phyloP scores from a whole-genome alignment of 2,888 invertebrate genomes.

The Erebia palarica region DNA sequence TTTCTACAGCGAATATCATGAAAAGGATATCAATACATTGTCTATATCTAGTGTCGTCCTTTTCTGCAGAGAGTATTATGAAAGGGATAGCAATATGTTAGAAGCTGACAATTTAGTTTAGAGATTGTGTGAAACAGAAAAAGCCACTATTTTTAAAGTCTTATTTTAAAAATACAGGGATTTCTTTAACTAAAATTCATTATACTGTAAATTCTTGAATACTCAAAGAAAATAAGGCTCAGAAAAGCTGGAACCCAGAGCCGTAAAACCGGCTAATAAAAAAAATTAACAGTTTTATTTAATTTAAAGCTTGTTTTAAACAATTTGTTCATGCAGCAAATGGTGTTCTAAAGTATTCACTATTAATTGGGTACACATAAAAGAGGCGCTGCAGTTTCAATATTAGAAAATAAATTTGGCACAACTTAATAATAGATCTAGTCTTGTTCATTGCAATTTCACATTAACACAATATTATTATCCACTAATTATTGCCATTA shows the following conservation, averaged over 20 bases:
- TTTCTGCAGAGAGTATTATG: no score
- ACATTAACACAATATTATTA: background rate
- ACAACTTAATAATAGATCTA: background rate
- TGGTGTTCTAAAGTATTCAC: background rate
- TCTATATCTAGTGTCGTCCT: no score
- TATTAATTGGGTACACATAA: background rate
- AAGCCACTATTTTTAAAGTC: background rate
- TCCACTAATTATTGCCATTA: background rate
- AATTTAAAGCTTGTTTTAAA: no score
- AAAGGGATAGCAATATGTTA: no score
- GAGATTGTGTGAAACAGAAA: no score
- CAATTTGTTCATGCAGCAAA: no score
- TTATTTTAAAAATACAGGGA: background rate
- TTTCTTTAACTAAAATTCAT: background rate
- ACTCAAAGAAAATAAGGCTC: no score
- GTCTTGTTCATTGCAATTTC: constrained; percentile 1
- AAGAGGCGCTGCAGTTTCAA: background rate
- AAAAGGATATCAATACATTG: no score
- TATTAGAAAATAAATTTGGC: constrained; percentile 1
- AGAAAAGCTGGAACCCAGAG: background rate
- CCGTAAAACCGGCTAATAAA: no score
- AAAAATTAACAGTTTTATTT: no score
- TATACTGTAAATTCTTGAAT: background rate
- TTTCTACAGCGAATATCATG: no score
- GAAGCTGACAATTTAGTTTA: no score